These are phyloP conservation scores for Conus ventricosus DNA, from an alignment of 1,140 invertebrate genomes.

Conservation along the genomic window DNA sequence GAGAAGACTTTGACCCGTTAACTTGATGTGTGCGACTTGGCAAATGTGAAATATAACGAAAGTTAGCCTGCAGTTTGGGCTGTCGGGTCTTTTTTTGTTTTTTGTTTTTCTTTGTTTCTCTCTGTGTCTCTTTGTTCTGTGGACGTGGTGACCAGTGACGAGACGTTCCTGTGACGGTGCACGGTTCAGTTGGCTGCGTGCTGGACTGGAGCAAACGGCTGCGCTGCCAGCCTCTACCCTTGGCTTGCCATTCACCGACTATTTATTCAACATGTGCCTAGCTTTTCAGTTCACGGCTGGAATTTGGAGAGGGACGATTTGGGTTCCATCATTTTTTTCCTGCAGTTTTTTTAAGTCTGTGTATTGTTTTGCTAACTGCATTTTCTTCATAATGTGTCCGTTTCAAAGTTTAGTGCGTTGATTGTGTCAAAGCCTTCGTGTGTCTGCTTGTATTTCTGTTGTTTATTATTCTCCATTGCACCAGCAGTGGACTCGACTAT, in stretches of 20 bases:
- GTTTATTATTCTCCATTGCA: not conserved
- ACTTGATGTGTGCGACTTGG: not conserved
- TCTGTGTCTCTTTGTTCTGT: too few relatives aligned
- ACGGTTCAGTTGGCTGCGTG: not conserved
- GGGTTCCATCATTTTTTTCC: not conserved
- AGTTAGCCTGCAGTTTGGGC: too few relatives aligned
- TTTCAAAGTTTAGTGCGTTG: not conserved
- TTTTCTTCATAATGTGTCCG: not conserved
- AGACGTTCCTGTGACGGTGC: not conserved
- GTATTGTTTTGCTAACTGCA: not conserved
- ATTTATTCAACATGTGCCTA: conserved; percentile 32
- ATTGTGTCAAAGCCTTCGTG: not conserved
- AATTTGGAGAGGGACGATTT: not conserved
- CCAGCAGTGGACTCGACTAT: not conserved
- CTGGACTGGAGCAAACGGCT: not conserved
- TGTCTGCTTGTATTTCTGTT: not conserved
- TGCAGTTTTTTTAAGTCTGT: not conserved
- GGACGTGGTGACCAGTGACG: not conserved
- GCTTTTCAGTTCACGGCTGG: not conserved
- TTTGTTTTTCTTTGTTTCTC: too few relatives aligned
- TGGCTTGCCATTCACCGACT: conserved; percentile 8
- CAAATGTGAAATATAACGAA: too few relatives aligned
- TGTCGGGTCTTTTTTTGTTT: too few relatives aligned
- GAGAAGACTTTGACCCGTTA: not conserved
- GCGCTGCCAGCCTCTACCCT: not conserved